Percentiles rank a stretch among this genome's conserved stretches.
Conservation (phyloP, 2,888 invertebrate genomes). For the Epinotia ramella region DNA sequence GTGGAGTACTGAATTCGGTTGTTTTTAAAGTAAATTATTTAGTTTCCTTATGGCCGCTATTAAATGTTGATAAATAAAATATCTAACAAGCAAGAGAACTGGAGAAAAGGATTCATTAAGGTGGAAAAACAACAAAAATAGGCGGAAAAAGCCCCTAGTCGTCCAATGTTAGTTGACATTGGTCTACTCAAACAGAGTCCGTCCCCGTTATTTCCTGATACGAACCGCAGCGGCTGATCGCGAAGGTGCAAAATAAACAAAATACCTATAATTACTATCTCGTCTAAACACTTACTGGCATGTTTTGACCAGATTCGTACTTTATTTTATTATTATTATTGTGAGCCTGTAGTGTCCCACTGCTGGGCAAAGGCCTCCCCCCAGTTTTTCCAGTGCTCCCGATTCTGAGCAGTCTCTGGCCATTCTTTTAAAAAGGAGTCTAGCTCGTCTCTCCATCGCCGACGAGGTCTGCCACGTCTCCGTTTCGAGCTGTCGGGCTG, state of each 20-base stretch:
- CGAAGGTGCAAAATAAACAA: background rate
- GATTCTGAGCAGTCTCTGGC: too few species aligned
- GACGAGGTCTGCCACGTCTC: too few species aligned
- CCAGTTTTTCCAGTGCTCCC: too few species aligned
- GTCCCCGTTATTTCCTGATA: constrained; percentile 9
- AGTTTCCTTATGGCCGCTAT: background rate
- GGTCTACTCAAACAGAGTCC: constrained; percentile 23
- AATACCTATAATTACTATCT: background rate
- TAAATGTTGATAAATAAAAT: constrained; percentile 11
- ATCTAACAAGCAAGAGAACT: background rate
- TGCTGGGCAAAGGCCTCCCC: too few species aligned
- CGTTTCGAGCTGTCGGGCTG: too few species aligned
- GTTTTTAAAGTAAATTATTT: background rate
- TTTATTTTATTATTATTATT: too few species aligned
- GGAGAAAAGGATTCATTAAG: constrained; percentile 4
- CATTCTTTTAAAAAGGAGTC: too few species aligned
- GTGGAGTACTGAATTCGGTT: too few species aligned
- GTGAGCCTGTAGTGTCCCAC: too few species aligned
- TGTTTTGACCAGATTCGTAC: background rate
- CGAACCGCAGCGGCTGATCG: background rate
- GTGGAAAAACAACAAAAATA: constrained; percentile 2
- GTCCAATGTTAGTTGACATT: constrained; percentile 17
- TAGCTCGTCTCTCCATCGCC: too few species aligned
- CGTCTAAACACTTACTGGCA: background rate
- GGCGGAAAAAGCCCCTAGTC: background rate